These are phyloP conservation scores for Cranoglanis bouderius DNA, from an alignment of 2,113 vertebrate species.

Conservation along the genomic window DNA sequence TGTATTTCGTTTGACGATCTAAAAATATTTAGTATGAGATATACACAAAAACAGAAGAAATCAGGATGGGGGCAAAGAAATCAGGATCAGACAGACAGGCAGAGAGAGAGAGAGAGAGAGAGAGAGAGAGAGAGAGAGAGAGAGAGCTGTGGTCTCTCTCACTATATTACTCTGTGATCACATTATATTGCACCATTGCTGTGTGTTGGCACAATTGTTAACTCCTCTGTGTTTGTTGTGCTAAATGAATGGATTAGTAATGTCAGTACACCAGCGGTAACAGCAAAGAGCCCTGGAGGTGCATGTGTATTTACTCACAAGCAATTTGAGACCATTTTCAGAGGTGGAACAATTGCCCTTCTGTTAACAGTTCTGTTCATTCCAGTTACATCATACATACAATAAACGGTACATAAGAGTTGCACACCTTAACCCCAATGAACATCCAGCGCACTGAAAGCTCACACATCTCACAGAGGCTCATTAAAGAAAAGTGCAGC, in stretches of 20 bases:
- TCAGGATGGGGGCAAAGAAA: not conserved
- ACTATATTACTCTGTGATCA: slow-evolving; percentile 37
- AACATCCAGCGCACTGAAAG: not conserved
- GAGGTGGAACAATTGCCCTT: slow-evolving; percentile 16
- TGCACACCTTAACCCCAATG: not conserved
- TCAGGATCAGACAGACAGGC: not conserved
- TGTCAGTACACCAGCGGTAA: not conserved
- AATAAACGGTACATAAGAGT: not conserved
- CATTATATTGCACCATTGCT: not conserved
- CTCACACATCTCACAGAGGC: not conserved
- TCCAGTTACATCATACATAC: slow-evolving; percentile 2
- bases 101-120: not conserved
- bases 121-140: slow-evolving; percentile 36
- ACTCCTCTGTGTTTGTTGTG: slow-evolving; percentile 4
- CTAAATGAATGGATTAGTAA: slow-evolving; percentile 31
- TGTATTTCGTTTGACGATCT: no score
- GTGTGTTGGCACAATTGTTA: not conserved
- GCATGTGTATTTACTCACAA: slow-evolving; percentile 20
- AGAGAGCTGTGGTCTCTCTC: slow-evolving; percentile 66
- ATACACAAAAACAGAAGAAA: no score
- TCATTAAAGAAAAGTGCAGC: not conserved
- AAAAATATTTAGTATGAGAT: no score
- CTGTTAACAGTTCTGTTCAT: slow-evolving; percentile 1
- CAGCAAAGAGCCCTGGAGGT: not conserved
- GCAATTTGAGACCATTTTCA: slow-evolving; percentile 19